Evolutionary conservation across 2,797 vertebrate species (phyloP).

Genomic region (Gadopsis bispinosus): DNA sequence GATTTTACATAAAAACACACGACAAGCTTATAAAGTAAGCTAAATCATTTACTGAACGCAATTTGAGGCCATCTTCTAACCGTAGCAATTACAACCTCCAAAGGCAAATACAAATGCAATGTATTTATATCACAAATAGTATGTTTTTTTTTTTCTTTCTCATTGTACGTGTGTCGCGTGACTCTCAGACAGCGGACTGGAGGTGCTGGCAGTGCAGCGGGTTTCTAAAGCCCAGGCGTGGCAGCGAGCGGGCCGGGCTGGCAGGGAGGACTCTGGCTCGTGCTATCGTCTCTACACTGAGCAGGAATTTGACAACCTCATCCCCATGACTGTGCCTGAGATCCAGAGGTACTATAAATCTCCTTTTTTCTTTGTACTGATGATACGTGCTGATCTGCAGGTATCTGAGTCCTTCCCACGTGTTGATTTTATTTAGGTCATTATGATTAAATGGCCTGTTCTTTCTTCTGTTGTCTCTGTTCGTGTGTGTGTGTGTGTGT

Average conservation of each 20-base stretch:
- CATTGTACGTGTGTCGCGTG: not conserved
- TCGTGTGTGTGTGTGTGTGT: not conserved
- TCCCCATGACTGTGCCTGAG: slow-evolving; percentile 93
- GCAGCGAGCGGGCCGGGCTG: slow-evolving; percentile 94
- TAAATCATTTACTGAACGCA: not conserved
- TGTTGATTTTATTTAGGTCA: slow-evolving; percentile 41
- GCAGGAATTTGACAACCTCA: slow-evolving; percentile 92
- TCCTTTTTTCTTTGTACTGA: not conserved
- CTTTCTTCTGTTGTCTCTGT: not conserved
- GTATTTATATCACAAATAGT: not conserved
- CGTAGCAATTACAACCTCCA: not conserved
- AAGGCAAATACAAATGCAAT: not conserved
- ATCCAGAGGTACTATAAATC: slow-evolving; percentile 90
- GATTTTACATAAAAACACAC: too few relatives aligned
- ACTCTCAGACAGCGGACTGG: slow-evolving; percentile 90
- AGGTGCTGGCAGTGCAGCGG: slow-evolving; percentile 94
- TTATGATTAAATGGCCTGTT: slow-evolving; percentile 38
- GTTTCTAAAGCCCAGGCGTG: slow-evolving; percentile 98
- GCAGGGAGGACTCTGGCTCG: slow-evolving; percentile 90
- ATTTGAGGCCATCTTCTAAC: not conserved
- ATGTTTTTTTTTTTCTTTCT: not conserved
- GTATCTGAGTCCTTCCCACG: not conserved
- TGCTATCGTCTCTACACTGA: slow-evolving; percentile 97
- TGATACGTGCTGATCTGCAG: slow-evolving; percentile 7
- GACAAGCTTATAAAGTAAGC: too few relatives aligned